phyloP scores from a whole-genome alignment of 2,888 invertebrate species.

The Acanthosepion pharaonis region DNA sequence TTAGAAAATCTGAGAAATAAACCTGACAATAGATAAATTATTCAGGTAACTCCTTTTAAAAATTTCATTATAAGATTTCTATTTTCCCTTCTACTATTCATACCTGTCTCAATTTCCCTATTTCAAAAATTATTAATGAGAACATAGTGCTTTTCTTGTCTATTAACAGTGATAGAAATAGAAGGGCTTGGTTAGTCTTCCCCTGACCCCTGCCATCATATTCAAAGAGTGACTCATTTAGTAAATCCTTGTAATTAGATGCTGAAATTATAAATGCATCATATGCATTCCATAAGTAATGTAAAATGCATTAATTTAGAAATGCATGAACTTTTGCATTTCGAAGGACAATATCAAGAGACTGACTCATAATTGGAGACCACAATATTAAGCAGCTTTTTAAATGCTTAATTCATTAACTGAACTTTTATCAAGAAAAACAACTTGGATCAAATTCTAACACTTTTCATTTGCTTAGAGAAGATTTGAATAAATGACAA shows the following conservation, averaged over 20 bases:
- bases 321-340: background rate
- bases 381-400: background rate
- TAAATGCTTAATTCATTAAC: no score
- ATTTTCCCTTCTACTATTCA: background rate
- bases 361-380: background rate
- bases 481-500: no score
- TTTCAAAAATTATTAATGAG: background rate
- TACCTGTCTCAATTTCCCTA: background rate
- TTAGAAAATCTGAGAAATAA: no score
- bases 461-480: no score
- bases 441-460: no score
- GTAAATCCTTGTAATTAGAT: background rate
- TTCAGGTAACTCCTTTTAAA: background rate
- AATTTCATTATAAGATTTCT: background rate
- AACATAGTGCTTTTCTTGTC: background rate
- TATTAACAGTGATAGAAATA: background rate
- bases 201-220: background rate
- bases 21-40: background rate
- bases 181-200: background rate
- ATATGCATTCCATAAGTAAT: background rate
- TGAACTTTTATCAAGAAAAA: no score
- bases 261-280: background rate
- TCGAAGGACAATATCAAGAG: background rate
- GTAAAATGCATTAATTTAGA: background rate
- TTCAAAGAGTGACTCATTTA: slow-evolving; percentile 10